Evolutionary conservation across 2,113 vertebrate species (phyloP).

Genomic region (Rhynchomys soricoides): DNA sequence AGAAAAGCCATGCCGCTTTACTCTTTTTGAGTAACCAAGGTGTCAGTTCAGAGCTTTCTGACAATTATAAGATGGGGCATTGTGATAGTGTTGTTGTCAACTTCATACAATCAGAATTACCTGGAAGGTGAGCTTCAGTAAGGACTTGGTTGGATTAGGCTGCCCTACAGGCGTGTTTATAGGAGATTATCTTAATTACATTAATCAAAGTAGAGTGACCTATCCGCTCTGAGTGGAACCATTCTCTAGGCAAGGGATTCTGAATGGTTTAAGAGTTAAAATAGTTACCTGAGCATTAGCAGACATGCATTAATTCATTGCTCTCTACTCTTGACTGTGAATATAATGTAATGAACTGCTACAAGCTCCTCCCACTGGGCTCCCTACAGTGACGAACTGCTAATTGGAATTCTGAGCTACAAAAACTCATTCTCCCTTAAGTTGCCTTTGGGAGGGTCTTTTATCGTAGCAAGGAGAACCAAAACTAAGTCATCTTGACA

Average conservation of each 20-base stretch:
- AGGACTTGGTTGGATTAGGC: no score
- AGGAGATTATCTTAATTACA: not conserved
- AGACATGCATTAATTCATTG: not conserved
- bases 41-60: not conserved
- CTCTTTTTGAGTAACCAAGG: not conserved
- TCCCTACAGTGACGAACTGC: not conserved
- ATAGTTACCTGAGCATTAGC: not conserved
- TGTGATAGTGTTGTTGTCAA: not conserved
- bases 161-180: not conserved
- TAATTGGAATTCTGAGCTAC: not conserved
- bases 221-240: not conserved
- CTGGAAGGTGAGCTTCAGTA: not conserved
- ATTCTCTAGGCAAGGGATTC: not conserved
- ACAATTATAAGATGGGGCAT: not conserved
- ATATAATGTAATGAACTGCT: not conserved
- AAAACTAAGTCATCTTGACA: not conserved
- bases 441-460: not conserved
- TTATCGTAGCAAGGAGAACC: not conserved
- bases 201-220: not conserved
- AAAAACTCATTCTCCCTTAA: not conserved
- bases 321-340: not conserved
- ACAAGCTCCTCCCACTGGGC: no score
- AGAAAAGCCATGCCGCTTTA: not conserved
- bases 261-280: not conserved
- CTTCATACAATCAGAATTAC: not conserved